Evolutionary conservation across 2,113 vertebrate species (phyloP), one percentile per base, ranked within the genome.

Genomic region (Dasypus novemcinctus): DNA sequence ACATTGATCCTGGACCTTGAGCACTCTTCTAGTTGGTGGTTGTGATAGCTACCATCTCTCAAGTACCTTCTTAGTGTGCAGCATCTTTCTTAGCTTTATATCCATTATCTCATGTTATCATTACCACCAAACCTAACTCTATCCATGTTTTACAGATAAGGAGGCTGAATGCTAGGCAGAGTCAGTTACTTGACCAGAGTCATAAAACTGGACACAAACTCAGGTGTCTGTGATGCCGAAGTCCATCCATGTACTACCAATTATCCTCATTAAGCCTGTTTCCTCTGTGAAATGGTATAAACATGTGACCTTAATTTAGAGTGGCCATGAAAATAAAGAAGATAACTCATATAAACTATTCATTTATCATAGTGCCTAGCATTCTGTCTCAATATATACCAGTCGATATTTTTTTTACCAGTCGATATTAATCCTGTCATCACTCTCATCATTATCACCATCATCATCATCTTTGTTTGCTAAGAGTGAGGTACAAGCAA

Each of bases 251-350:
- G 5, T 49, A 75, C 31, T 74, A n/a, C 23, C 68, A 74, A 15
- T 46, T 64, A 71, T 88, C 38, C 23, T 74, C 57, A 89, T 57
- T 75, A 52, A 38, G 5, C 29, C 33, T 64, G 5, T 72, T 82
- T 94, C 52, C 63, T 97, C 72, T 69, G n/a, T 83, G 43, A 72
- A 95, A 82, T 66, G 20, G 64, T 33, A 78, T 94, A 64, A 94
- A 82, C 54, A 25, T 41, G 52, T 90, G 57, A 36, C 31, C 23
- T 88, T 49, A 72, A 33, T 33, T 88, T 82, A 85, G 46, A 59
- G 14, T 61, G 38, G 27, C 85, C 82, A 11, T 12, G 78, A 72
- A 74, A 94, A 91, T 15, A 17, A 76, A 96, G 36, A 80, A 38
- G 49, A 57, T 43, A 91, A 90, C 83, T 72, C 66, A 84, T 61